Percentiles rank a stretch among this genome's conserved stretches.
phyloP scores from a whole-genome alignment of 2,113 vertebrate genomes.

The Oreotrochilus melanogaster region DNA sequence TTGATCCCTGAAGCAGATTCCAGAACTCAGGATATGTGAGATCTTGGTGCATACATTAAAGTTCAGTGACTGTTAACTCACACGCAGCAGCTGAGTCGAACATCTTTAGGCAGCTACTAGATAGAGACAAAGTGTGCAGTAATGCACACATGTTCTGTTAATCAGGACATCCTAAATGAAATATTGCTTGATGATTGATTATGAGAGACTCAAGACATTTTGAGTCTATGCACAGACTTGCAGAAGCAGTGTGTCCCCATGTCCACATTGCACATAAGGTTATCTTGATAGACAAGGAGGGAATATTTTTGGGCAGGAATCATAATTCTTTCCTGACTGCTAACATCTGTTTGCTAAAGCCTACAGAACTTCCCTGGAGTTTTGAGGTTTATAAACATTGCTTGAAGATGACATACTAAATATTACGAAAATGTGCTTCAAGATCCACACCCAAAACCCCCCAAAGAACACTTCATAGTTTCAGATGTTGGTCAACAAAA shows the following conservation, averaged over 20 bases:
- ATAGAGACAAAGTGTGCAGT: neutral
- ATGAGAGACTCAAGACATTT: neutral
- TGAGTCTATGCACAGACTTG: neutral
- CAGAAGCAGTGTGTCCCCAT: neutral
- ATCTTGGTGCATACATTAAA: neutral
- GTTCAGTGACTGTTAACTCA: neutral
- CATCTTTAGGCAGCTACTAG: neutral
- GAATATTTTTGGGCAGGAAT: conserved; percentile 75
- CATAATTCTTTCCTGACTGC: conserved; percentile 73
- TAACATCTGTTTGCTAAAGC: conserved; percentile 82
- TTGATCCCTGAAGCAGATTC: neutral
- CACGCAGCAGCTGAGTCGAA: neutral
- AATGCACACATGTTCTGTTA: neutral
- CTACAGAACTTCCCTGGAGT: conserved; percentile 77
- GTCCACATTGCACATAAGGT: conserved; percentile 1
- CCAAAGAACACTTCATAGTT: conserved; percentile 80
- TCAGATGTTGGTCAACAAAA: conserved; percentile 77
- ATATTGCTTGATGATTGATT: neutral
- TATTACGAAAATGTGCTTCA: conserved; percentile 78
- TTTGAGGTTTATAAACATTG: conserved; percentile 81
- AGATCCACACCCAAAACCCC: conserved; percentile 77
- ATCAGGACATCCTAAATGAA: neutral
- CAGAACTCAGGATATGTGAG: neutral
- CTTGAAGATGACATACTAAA: conserved; percentile 80
- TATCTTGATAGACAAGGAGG: conserved; percentile 70